Evolutionary conservation across 2,113 vertebrate species (phyloP), one percentile per base, ranked within the genome.

Genomic region (Microcebus tavaratra): DNA sequence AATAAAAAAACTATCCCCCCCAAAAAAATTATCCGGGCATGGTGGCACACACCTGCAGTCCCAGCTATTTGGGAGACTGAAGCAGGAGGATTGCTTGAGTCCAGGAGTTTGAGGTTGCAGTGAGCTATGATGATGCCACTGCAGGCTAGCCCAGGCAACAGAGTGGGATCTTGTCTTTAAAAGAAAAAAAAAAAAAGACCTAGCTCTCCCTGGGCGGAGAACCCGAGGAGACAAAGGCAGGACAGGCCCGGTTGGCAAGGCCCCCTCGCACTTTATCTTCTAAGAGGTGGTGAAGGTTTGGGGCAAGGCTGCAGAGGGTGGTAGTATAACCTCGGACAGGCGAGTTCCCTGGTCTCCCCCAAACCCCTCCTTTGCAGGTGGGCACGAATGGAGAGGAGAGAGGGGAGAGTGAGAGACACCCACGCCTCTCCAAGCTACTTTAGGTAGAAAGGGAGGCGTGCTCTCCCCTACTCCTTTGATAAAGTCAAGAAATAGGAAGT

Each of bases 401-500:
- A 20, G n/a, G 81, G 29, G 14, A 42, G 45, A 81, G 12, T 31
- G 29, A 23, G 11, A 57, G 82, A 87, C 4, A 5, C 17, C 6
- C 11, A 20, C 59, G 59, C 57, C 25, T 34, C 82, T 67, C 90
- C 5, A 63, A 15, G 15, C 65, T n/a, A 57, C 36, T 80, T 29
- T 20, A 72, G 87, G 59, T 57, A 82, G 79, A 45, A 27, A 72
- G 31, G 27, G 59, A 20, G 25, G 6, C 59, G 20, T 0, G 12
- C 34, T 23, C 17, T 39, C 23, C 3, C 39, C 27, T 0, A 8
- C 3, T 31, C 63, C 86, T 34, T 31, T 61, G 21, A 63, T 18
- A 10, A 85, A 50, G 75, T n/a, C 93, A 87, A 83, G 91, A 96
- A 88, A 93, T 75, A 8, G 63, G 84, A 90, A 59, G 85, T 53